These are phyloP conservation scores for Spodoptera litura DNA, from an alignment of 1,140 invertebrate species.

Conservation along the genomic window DNA sequence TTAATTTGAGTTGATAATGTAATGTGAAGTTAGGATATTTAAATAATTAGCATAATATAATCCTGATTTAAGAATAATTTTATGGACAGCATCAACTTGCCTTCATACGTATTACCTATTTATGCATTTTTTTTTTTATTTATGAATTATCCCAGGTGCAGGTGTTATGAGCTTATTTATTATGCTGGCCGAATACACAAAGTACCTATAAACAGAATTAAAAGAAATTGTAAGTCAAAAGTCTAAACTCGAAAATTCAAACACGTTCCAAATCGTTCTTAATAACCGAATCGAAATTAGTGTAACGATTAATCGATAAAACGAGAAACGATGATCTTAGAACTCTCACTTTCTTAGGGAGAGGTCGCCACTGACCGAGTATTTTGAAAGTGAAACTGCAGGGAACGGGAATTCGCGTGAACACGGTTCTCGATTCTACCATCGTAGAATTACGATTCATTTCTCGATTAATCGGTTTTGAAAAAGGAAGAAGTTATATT, in stretches of 20 bases:
- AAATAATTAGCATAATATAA: no score
- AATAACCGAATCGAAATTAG: not conserved
- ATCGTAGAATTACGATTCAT: no score
- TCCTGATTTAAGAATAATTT: not conserved
- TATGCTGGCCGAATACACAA: not conserved
- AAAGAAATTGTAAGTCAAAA: no score
- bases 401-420: slow-evolving; percentile 18
- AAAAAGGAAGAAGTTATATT: no score
- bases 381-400: slow-evolving; percentile 34
- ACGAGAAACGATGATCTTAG: slow-evolving; percentile 10
- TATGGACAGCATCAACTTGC: not conserved
- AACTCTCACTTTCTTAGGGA: slow-evolving; percentile 33
- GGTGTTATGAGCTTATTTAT: no score
- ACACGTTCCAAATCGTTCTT: not conserved
- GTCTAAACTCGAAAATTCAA: no score
- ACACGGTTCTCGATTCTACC: no score
- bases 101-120: no score
- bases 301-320: slow-evolving; percentile 10
- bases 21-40: no score
- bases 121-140: no score
- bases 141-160: no score
- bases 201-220: not conserved
- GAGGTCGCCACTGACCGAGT: slow-evolving; percentile 1
- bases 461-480: no score
- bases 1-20: not conserved